Percentiles rank a stretch among this genome's conserved stretches.
phyloP scores from a whole-genome alignment of 2,888 invertebrate genomes.

The Lepidonotus clava region DNA sequence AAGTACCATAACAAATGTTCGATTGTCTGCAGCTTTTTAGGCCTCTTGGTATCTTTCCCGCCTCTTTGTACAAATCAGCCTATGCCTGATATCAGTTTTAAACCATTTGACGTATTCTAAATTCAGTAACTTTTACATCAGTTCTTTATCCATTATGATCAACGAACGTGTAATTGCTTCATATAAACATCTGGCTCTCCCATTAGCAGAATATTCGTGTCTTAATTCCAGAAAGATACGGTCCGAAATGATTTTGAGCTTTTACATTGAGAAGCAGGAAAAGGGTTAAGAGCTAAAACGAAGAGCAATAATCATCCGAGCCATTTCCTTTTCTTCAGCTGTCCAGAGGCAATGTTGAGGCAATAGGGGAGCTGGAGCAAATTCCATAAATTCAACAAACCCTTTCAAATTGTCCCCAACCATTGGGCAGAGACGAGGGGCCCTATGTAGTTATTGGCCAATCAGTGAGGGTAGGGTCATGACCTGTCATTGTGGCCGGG shows the following conservation, averaged over 20 bases:
- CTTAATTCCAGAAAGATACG: too few species aligned
- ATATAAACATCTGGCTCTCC: too few species aligned
- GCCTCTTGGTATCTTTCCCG: background rate
- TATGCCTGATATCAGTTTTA: background rate
- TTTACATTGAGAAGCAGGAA: too few species aligned
- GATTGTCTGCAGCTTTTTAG: background rate
- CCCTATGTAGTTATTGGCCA: background rate
- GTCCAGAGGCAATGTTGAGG: background rate
- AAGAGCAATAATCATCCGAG: background rate
- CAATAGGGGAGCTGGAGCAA: background rate
- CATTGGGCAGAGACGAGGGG: background rate
- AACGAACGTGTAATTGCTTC: too few species aligned
- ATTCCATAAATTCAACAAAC: conserved; percentile 28
- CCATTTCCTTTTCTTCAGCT: background rate
- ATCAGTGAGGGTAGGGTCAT: background rate
- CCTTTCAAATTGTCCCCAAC: background rate
- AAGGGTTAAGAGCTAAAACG: background rate
- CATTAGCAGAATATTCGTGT: too few species aligned
- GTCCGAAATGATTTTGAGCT: too few species aligned
- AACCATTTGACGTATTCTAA: too few species aligned
- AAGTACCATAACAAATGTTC: background rate
- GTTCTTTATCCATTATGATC: too few species aligned
- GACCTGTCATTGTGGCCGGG: background rate
- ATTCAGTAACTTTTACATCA: too few species aligned
- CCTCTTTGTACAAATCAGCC: background rate